Conservation (phyloP, 37 sponge, comb jelly and placozoan species). For the Aplysina aerophoba region DNA sequence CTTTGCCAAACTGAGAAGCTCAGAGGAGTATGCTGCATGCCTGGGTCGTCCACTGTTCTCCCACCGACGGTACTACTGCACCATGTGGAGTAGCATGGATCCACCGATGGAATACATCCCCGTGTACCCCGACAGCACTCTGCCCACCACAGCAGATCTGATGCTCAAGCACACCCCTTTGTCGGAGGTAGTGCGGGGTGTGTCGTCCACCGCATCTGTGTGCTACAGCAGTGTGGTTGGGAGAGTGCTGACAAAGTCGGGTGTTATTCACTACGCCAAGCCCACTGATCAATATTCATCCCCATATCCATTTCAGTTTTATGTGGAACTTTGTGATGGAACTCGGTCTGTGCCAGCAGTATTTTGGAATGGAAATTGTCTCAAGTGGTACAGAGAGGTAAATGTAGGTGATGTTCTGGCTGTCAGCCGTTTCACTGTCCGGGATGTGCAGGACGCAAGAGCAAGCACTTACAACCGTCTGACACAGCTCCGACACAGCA, state of each 20-base stretch:
- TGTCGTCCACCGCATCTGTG: neutral
- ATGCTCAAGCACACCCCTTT: neutral
- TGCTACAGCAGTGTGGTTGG: slow-evolving; percentile 21
- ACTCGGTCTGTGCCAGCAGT: slow-evolving; percentile 2
- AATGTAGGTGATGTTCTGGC: slow-evolving; percentile 11
- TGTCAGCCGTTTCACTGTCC: slow-evolving; percentile 3
- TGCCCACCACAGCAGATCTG: neutral
- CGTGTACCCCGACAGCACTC: neutral
- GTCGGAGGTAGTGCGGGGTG: slow-evolving; percentile 7
- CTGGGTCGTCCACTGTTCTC: slow-evolving; percentile 5
- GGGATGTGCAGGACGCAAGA: neutral
- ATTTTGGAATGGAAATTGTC: slow-evolving; percentile 12
- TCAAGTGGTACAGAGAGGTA: slow-evolving; percentile 22
- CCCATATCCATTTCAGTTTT: slow-evolving; percentile 30
- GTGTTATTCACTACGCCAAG: slow-evolving; percentile 25
- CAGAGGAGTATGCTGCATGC: neutral
- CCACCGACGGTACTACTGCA: slow-evolving; percentile 2
- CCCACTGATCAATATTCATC: neutral
- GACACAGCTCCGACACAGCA: neutral
- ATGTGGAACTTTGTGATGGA: slow-evolving; percentile 18
- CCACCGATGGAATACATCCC: neutral
- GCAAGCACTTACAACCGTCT: slow-evolving; percentile 12
- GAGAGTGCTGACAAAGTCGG: slow-evolving; percentile 3
- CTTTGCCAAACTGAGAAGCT: neutral
- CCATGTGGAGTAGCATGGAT: slow-evolving; percentile 3